Evolutionary conservation across 2,113 vertebrate species (phyloP).

Genomic region (Rafetus swinhoei): DNA sequence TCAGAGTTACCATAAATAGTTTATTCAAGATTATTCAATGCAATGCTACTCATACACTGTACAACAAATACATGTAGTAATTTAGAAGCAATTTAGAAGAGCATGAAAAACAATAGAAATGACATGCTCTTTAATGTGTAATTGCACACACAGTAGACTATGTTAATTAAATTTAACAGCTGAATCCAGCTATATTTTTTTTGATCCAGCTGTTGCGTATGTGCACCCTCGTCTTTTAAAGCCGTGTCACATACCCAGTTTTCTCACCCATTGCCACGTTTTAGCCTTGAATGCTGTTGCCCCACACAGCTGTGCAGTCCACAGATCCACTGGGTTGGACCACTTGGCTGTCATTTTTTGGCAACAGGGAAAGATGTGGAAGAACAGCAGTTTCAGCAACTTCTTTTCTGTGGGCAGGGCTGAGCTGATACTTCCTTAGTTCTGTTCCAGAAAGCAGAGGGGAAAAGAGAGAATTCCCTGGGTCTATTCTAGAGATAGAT

Average conservation of each 20-base stretch:
- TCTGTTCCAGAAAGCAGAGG: not conserved
- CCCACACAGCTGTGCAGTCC: not conserved
- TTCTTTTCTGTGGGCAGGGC: conserved; percentile 47
- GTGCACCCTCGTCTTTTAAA: not conserved
- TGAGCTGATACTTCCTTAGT: conserved; percentile 33
- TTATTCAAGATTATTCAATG: not conserved
- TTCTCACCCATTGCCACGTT: not conserved
- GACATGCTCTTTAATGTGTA: not conserved
- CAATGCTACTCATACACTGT: not conserved
- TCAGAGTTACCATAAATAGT: conserved; percentile 7
- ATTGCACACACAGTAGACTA: not conserved
- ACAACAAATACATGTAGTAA: not conserved
- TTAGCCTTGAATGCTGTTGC: conserved; percentile 32
- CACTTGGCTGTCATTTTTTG: not conserved
- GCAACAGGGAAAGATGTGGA: conserved; percentile 21
- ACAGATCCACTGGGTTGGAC: conserved; percentile 20
- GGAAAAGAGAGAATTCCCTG: conserved; percentile 7
- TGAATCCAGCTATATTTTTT: fast-evolving
- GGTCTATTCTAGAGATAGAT: not conserved
- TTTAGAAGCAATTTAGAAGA: not conserved
- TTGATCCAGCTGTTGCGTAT: fast-evolving
- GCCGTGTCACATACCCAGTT: not conserved
- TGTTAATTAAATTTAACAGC: not conserved
- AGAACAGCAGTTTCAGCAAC: conserved; percentile 55
- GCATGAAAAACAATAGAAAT: not conserved